Evolutionary conservation across 2,113 vertebrate genomes (phyloP).

Genomic region (Dinomys branickii): DNA sequence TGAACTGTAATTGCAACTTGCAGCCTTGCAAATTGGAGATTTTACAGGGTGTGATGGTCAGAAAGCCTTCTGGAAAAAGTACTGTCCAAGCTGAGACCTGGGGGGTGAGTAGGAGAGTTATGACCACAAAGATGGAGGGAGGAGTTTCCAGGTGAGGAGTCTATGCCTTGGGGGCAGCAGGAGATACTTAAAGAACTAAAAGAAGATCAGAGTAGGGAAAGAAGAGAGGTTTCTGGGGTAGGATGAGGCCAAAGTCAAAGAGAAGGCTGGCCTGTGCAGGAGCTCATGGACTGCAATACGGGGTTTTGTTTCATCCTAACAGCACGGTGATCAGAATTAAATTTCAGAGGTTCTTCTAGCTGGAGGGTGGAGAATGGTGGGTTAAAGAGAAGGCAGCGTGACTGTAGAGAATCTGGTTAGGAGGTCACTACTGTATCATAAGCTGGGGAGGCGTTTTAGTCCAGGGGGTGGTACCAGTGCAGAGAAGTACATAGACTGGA

Average conservation of each 20-base stretch:
- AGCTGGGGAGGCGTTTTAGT: neutral
- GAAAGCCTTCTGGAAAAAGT: neutral
- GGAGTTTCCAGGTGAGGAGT: neutral
- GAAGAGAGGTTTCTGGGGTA: neutral
- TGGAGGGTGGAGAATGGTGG: neutral
- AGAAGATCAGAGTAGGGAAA: neutral
- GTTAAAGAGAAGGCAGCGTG: neutral
- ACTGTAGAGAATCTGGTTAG: neutral
- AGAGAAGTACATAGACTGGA: neutral
- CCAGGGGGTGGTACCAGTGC: neutral
- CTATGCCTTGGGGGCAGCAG: neutral
- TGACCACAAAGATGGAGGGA: neutral
- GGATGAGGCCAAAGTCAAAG: neutral
- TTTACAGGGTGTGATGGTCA: neutral
- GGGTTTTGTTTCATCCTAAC: neutral
- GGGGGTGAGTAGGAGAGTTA: neutral
- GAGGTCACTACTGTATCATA: neutral
- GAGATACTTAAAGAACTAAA: neutral
- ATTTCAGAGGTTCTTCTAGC: slow-evolving; percentile 10
- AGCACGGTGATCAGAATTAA: neutral
- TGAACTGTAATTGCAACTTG: neutral
- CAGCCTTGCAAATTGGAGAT: neutral
- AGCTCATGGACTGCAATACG: rapidly evolving
- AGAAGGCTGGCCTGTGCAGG: neutral
- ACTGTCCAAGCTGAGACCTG: neutral